Conservation (phyloP, 2,888 invertebrate genomes). For the Limnephilus lunatus region DNA sequence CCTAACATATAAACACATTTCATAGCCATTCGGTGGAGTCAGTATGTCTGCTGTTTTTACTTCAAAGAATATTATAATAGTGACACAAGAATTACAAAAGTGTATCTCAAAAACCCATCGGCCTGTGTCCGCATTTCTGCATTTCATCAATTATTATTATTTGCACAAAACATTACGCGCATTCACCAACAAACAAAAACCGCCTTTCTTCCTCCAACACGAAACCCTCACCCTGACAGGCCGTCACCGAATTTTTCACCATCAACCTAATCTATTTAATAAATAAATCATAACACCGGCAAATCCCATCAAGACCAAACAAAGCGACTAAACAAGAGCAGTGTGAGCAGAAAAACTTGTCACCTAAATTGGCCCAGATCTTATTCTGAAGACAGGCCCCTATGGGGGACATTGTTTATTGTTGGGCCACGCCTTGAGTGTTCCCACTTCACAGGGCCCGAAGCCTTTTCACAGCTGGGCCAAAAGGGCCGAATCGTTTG, state of each 20-base stretch:
- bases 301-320: slow-evolving; percentile 21
- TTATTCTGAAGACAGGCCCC: slow-evolving; percentile 10
- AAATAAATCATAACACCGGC: slow-evolving; percentile 43
- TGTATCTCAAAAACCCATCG: neutral
- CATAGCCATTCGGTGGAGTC: neutral
- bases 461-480: slow-evolving; percentile 46
- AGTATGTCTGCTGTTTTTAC: neutral
- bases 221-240: slow-evolving; percentile 19
- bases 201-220: slow-evolving; percentile 10
- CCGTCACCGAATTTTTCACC: slow-evolving; percentile 11
- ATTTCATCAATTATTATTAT: neutral
- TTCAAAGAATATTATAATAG: neutral
- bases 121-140: neutral
- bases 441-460: slow-evolving; percentile 55
- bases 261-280: slow-evolving; percentile 28
- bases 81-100: neutral
- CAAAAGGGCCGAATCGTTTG: slow-evolving; percentile 45
- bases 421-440: slow-evolving; percentile 30
- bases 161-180: slow-evolving; percentile 9
- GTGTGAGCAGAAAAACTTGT: slow-evolving; percentile 40
- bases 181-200: slow-evolving; percentile 33
- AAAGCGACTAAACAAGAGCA: slow-evolving; percentile 11
- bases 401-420: slow-evolving; percentile 26
- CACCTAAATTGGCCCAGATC: slow-evolving; percentile 58
- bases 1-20: too few relatives aligned